phyloP scores from a whole-genome alignment of 2,888 invertebrate genomes.

The Drosophila affinis region DNA sequence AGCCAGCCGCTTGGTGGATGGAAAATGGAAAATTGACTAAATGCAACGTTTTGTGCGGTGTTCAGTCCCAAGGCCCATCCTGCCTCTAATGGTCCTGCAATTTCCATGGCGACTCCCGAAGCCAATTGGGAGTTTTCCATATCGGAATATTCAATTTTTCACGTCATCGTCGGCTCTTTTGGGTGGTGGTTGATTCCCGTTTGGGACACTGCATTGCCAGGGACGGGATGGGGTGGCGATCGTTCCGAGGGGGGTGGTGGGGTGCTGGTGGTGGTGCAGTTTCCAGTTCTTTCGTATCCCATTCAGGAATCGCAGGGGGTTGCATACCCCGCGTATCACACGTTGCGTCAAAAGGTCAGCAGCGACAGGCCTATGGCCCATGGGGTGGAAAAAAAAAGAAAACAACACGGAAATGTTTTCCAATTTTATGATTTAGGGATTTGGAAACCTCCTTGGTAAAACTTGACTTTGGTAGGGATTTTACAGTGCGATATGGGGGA shows the following conservation, averaged over 20 bases:
- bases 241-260: constrained; percentile 24
- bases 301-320: constrained; percentile 55
- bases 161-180: constrained; percentile 14
- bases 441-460: constrained; percentile 16
- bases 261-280: constrained; percentile 35
- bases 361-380: not conserved
- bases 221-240: constrained; percentile 35
- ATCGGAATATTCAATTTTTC: constrained; percentile 33
- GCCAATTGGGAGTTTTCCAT: constrained; percentile 66
- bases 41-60: constrained; percentile 65
- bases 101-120: constrained; percentile 49
- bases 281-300: constrained; percentile 42
- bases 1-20: constrained; percentile 53
- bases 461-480: constrained; percentile 57
- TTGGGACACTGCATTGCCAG: constrained; percentile 59
- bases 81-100: constrained; percentile 59
- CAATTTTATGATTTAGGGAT: constrained; percentile 39
- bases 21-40: constrained; percentile 66
- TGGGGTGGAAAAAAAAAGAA: constrained; percentile 17
- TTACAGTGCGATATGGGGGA: constrained; percentile 14
- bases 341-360: constrained; percentile 73
- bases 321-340: constrained; percentile 22
- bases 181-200: constrained; percentile 58
- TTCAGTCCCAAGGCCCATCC: constrained; percentile 42
- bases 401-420: constrained; percentile 28